A percentile compares a stretch with the other conserved stretches of the same genome.
Conservation (phyloP, 2,797 vertebrate genomes). For the Lemur catta region DNA sequence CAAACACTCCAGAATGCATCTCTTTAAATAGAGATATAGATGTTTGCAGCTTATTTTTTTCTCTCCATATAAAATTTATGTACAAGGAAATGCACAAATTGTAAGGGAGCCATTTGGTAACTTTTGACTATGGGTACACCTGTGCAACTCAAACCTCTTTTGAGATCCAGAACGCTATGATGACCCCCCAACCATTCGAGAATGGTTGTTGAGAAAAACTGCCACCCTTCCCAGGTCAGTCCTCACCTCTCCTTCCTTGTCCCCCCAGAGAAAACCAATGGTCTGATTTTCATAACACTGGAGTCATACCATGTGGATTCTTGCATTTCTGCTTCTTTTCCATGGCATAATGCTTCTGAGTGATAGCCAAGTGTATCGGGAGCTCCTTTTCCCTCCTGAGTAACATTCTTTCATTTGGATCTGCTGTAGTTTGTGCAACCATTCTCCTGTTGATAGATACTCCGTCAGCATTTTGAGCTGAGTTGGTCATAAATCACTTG, state of each 20-base stretch:
- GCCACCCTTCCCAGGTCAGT: neutral
- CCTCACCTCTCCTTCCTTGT: neutral
- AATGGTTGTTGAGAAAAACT: no score
- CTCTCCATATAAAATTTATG: neutral
- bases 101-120: neutral
- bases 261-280: neutral
- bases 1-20: neutral
- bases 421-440: neutral
- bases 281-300: neutral
- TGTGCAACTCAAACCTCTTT: neutral
- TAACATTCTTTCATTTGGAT: neutral
- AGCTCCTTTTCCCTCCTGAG: neutral
- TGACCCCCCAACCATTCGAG: neutral
- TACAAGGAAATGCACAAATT: neutral
- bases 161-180: neutral
- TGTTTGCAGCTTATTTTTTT: neutral
- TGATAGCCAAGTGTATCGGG: fast-evolving
- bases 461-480: neutral
- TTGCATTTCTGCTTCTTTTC: neutral
- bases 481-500: neutral
- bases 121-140: neutral
- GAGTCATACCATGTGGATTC: neutral
- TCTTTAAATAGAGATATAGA: neutral
- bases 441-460: neutral
- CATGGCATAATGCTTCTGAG: neutral